Evolutionary conservation across 2,113 vertebrate species (phyloP).

Genomic region (Sclerurus mexicanus): DNA sequence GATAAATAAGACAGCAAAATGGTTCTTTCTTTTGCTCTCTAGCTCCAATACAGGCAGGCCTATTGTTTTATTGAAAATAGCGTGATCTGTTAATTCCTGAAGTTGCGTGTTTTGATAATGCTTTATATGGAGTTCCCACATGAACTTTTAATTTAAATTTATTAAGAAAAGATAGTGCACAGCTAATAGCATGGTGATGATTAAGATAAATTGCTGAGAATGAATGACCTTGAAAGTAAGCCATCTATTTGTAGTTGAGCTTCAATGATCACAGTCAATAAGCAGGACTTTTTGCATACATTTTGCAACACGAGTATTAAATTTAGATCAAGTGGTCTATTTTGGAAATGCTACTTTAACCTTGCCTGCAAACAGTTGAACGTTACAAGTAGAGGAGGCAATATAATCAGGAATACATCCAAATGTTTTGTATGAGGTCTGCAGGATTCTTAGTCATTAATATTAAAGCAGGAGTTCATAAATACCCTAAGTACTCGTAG

Average conservation of each 20-base stretch:
- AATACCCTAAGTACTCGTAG: neutral
- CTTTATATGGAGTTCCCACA: neutral
- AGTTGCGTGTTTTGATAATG: neutral
- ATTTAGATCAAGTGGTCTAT: neutral
- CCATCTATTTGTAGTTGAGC: neutral
- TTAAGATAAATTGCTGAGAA: neutral
- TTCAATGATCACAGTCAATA: neutral
- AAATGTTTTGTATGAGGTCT: neutral
- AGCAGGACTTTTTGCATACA: neutral
- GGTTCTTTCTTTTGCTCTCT: neutral
- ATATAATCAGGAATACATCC: neutral
- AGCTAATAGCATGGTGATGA: neutral
- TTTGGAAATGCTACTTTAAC: neutral
- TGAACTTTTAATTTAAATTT: neutral
- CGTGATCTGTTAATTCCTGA: neutral
- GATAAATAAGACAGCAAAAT: neutral
- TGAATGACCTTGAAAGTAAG: neutral
- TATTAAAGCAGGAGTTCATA: neutral
- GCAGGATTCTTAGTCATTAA: neutral
- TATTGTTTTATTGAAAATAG: neutral
- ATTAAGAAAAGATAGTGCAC: neutral
- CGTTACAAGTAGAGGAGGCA: neutral
- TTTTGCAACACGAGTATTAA: neutral
- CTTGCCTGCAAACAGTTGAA: neutral
- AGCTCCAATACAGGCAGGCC: neutral